Evolutionary conservation across 1,140 invertebrate species (phyloP), one percentile per base, ranked within the genome.

Genomic region (Ostrea denselamellosa): DNA sequence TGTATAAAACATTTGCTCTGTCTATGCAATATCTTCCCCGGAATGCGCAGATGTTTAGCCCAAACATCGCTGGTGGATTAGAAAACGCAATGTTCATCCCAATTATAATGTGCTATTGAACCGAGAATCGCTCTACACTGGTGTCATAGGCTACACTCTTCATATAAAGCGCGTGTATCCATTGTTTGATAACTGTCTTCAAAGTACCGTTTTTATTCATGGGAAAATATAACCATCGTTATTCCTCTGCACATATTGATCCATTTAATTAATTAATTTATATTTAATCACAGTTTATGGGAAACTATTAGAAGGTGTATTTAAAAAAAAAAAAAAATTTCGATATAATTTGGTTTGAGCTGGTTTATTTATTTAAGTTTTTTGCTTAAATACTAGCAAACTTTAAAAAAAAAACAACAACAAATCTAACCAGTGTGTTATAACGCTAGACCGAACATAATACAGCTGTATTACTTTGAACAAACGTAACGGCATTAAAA

Each of bases 91-190:
- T 77, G 68, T 77, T 77, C 68, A 77, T 77, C 68, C 68, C 25
- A 77, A 77, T 77, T 77, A 77, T 77, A 77, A 77, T 77, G 68
- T 77, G 68, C 28, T 77, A 77, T 77, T 77, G 68, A 77, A 77
- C 68, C 65, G 25, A 25, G 28, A 25, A 77, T 77, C 68, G 68
- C 68, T 25, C 25, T 77, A 44, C 68, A 77, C 68, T 77, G 7
- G 25, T 71, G 22, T 58, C 19, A 58, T 12, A 62, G 56, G 17
- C 17, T 12, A 17, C 34, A 2, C 58, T n/a, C n/a, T 62, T 62
- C 5, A 62, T 62, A 62, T 62, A 62, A 17, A 19, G 58, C 58
- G 5, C 7, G 58, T 62, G 5, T 62, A n/a, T 62, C 58, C 58
- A 19, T 62, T 62, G 58, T 62, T 62, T n/a, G 58, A n/a, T n/a